A percentile compares a stretch with the other conserved stretches of the same genome.
Evolutionary conservation across 30 jellyfish, hydroid and myxozoan genomes (phyloP).

Genomic region (Aurelia coerulea): DNA sequence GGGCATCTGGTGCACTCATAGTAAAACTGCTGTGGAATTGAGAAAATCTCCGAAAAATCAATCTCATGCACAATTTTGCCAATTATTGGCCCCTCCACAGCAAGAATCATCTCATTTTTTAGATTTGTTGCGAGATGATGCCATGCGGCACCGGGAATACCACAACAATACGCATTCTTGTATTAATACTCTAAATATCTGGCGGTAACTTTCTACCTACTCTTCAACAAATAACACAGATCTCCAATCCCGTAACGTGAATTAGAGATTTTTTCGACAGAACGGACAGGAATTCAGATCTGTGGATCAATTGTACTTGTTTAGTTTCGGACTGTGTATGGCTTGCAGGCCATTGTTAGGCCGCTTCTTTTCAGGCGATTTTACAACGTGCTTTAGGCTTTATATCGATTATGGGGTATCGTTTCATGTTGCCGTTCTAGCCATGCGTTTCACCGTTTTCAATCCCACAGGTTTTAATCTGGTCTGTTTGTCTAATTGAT

Average conservation of each 20-base stretch:
- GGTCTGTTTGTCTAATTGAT: conserved; percentile 52
- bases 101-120: too few relatives aligned
- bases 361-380: conserved; percentile 63
- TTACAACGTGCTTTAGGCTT: conserved; percentile 72
- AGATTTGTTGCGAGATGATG: not conserved
- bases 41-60: too few relatives aligned
- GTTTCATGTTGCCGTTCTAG: conserved; percentile 63
- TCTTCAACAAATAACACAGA: conserved; percentile 59
- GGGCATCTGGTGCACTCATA: too few relatives aligned
- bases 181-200: conserved; percentile 39
- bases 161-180: conserved; percentile 2
- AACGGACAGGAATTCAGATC: conserved; percentile 70
- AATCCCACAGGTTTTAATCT: conserved; percentile 67
- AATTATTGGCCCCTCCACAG: too few relatives aligned
- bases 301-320: conserved; percentile 63
- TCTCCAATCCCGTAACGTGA: conserved; percentile 62
- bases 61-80: too few relatives aligned
- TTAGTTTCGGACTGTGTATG: conserved; percentile 70
- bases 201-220: conserved; percentile 57
- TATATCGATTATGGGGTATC: conserved; percentile 50
- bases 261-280: conserved; percentile 62
- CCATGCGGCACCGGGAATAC: conserved; percentile 42
- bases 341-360: conserved; percentile 66
- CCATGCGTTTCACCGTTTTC: conserved; percentile 58
- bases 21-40: too few relatives aligned